Conservation (phyloP, 1,140 invertebrate species). For the Formica selysi region DNA sequence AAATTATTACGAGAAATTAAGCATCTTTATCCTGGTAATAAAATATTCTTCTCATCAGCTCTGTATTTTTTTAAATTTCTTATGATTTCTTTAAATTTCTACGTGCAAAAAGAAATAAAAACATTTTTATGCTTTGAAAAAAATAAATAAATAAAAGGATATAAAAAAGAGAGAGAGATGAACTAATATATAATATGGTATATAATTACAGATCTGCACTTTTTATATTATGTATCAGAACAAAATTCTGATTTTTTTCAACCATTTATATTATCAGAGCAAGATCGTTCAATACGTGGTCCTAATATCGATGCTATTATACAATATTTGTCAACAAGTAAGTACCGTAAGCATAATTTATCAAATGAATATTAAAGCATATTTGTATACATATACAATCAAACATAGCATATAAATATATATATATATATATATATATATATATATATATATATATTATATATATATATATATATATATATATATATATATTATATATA, state of each 20-base stretch:
- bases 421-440: no score
- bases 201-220: constrained; percentile 73
- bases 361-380: constrained; percentile 29
- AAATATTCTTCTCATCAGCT: neutral
- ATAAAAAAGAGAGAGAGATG: neutral
- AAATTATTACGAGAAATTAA: constrained; percentile 71
- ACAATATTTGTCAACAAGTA: constrained; percentile 65
- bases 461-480: neutral
- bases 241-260: constrained; percentile 66
- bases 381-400: neutral
- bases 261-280: constrained; percentile 69
- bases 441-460: no score
- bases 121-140: neutral
- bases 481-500: neutral
- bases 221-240: constrained; percentile 76
- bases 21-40: constrained; percentile 75
- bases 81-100: constrained; percentile 7
- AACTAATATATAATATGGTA: neutral
- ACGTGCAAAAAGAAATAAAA: constrained; percentile 3
- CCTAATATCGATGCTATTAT: constrained; percentile 70
- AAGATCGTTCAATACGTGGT: constrained; percentile 75
- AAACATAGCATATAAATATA: no score
- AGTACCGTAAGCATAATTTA: constrained; percentile 29
- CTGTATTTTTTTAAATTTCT: neutral
- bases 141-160: neutral